Conservation (phyloP, 1,140 invertebrate genomes). For the Pinna nobilis region DNA sequence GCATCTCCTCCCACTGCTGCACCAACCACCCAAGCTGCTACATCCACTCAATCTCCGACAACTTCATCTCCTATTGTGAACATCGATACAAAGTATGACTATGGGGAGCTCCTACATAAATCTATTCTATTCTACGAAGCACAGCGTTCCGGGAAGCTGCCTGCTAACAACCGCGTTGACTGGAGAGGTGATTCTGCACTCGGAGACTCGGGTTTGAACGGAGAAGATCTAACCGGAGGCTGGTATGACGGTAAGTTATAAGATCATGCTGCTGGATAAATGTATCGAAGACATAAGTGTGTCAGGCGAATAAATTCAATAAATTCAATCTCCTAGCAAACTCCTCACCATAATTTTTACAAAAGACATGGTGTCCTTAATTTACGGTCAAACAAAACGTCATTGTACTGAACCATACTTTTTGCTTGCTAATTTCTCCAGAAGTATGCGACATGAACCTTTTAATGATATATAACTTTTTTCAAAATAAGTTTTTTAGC, state of each 20-base stretch:
- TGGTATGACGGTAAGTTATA: constrained; percentile 71
- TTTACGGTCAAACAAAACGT: too few species aligned
- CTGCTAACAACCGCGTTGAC: constrained; percentile 62
- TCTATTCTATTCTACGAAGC: constrained; percentile 75
- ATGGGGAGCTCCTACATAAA: constrained; percentile 59
- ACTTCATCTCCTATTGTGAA: not conserved
- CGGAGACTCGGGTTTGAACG: constrained; percentile 59
- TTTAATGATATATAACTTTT: not conserved
- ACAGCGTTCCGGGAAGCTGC: constrained; percentile 69
- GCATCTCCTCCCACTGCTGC: not conserved
- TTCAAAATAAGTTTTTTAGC: not conserved
- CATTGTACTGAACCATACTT: too few species aligned
- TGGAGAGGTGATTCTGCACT: constrained; percentile 70
- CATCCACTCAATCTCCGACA: not conserved
- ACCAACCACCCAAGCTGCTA: not conserved
- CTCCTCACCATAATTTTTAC: not conserved
- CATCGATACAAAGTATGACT: constrained; percentile 42
- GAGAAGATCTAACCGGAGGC: constrained; percentile 70
- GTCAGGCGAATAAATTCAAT: not conserved
- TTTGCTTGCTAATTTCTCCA: too few species aligned
- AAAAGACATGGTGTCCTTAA: not conserved
- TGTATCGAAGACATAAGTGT: not conserved
- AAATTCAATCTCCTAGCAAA: not conserved
- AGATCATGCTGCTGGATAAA: not conserved
- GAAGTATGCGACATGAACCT: not conserved